These are phyloP conservation scores for Eupithecia dodoneata DNA, from an alignment of 2,888 invertebrate species.

Conservation along the genomic window DNA sequence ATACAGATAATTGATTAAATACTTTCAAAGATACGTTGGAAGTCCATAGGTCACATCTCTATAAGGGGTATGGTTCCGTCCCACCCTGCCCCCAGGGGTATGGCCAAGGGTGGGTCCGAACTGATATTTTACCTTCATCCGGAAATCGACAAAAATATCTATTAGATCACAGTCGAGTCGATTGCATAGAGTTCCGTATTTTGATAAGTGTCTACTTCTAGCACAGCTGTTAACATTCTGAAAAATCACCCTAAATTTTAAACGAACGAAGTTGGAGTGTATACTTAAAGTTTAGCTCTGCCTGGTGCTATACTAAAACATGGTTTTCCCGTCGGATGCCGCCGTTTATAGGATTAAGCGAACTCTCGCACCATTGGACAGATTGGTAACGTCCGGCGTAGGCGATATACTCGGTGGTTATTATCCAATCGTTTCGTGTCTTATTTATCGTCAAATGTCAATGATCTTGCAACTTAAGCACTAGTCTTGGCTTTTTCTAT, in stretches of 20 bases:
- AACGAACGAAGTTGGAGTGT: background rate
- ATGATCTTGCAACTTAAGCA: slow-evolving; percentile 33
- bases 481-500: background rate
- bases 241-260: background rate
- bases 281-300: background rate
- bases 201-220: background rate
- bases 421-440: slow-evolving; percentile 41
- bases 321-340: slow-evolving; percentile 62
- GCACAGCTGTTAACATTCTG: background rate
- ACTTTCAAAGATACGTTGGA: too few relatives aligned
- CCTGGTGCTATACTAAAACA: background rate
- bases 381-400: slow-evolving; percentile 77
- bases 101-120: too few relatives aligned
- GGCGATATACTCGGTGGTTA: slow-evolving; percentile 38
- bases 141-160: too few relatives aligned
- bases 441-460: slow-evolving; percentile 34
- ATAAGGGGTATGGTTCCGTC: too few relatives aligned
- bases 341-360: slow-evolving; percentile 66
- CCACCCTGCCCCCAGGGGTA: too few relatives aligned
- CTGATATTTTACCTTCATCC: too few relatives aligned
- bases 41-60: too few relatives aligned
- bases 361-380: slow-evolving; percentile 60
- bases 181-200: background rate
- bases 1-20: too few relatives aligned
- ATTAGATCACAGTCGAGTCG: too few relatives aligned